A percentile compares a stretch with the other conserved stretches of the same genome.
phyloP scores from a whole-genome alignment of 2,113 vertebrate species.

The Ceyx margarethae region DNA sequence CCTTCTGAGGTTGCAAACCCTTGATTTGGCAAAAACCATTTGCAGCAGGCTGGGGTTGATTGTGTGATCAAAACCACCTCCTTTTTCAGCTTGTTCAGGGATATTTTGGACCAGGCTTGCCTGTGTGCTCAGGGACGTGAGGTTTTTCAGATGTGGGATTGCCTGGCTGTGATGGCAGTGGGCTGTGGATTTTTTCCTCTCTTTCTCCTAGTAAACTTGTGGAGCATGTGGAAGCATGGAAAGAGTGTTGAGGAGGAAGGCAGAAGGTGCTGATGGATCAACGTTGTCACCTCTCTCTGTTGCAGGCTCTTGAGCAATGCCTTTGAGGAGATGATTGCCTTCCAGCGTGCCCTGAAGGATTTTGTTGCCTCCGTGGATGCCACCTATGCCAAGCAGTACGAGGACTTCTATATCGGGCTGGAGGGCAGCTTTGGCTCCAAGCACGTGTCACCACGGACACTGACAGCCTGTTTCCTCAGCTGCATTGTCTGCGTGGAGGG shows the following conservation, averaged over 20 bases:
- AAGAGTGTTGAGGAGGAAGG: not conserved
- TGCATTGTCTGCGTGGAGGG: constrained; percentile 95
- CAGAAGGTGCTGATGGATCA: not conserved
- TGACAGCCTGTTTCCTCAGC: constrained; percentile 90
- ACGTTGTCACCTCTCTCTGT: not conserved
- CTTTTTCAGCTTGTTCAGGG: not conserved
- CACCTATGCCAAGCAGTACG: constrained; percentile 94
- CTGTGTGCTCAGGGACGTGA: fast-evolving
- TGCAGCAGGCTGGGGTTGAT: not conserved
- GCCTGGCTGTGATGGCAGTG: not conserved
- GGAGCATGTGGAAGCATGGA: fast-evolving
- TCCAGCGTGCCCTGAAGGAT: constrained; percentile 92
- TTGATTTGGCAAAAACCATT: not conserved
- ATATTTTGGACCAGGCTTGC: not conserved
- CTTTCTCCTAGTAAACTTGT: not conserved
- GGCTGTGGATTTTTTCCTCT: not conserved
- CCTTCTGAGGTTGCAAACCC: not conserved
- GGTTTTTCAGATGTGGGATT: not conserved
- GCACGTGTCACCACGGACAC: constrained; percentile 90
- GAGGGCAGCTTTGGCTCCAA: constrained; percentile 96
- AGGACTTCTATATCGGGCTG: constrained; percentile 93
- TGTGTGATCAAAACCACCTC: fast-evolving
- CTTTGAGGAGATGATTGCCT: constrained; percentile 90
- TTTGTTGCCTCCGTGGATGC: constrained; percentile 89
- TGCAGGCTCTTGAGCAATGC: constrained; percentile 87